Conservation (phyloP, 2,888 invertebrate species). For the Dicyrtoma fusca region DNA sequence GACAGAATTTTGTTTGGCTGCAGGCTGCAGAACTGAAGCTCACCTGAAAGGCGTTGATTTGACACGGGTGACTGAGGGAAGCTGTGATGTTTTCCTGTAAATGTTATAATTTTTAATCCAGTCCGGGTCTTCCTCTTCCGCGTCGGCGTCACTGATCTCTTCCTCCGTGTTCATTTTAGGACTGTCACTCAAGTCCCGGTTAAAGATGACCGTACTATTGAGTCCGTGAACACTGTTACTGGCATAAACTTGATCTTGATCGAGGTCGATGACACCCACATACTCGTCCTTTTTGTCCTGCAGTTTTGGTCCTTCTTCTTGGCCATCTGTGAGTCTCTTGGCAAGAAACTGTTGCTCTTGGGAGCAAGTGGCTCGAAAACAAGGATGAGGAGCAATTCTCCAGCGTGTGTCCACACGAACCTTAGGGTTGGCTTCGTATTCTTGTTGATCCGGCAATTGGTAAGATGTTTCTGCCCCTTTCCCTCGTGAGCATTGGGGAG, state of each 20-base stretch:
- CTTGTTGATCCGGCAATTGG: background rate
- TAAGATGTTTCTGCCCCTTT: too few species aligned
- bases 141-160: too few species aligned
- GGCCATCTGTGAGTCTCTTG: too few species aligned
- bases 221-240: too few species aligned
- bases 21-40: background rate
- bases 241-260: too few species aligned
- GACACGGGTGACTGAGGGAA: too few species aligned
- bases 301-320: too few species aligned
- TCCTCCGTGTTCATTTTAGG: background rate
- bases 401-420: constrained; percentile 6
- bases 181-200: too few species aligned
- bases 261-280: too few species aligned
- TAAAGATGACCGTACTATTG: too few species aligned
- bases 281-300: too few species aligned
- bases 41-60: background rate
- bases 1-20: background rate
- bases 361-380: background rate
- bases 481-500: too few species aligned
- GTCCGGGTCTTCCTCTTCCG: constrained; percentile 5
- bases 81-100: constrained; percentile 14
- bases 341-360: background rate
- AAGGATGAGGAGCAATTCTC: constrained; percentile 15
- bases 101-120: constrained; percentile 7
- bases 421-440: background rate